Conservation (phyloP, 2,888 invertebrate genomes). For the Polymixis lichenea region DNA sequence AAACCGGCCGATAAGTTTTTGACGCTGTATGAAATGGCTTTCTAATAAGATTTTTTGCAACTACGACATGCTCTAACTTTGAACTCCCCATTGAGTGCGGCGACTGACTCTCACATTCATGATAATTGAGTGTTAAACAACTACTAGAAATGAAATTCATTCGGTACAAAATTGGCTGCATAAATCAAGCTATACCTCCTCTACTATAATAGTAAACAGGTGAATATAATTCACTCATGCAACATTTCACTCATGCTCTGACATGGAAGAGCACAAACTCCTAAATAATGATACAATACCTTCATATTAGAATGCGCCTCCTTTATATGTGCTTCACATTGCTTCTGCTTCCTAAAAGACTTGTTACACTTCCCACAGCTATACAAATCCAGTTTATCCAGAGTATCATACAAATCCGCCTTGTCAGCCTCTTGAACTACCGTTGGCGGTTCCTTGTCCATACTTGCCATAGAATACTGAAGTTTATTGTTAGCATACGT, state of each 20-base stretch:
- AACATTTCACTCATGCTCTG: background rate
- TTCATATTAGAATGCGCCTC: constrained; percentile 85
- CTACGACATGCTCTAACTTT: too few relatives aligned
- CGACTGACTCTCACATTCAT: too few relatives aligned
- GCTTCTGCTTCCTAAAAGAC: constrained; percentile 91
- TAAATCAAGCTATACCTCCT: too few relatives aligned
- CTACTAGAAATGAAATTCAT: too few relatives aligned
- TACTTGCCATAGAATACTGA: constrained; percentile 83
- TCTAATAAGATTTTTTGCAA: too few relatives aligned
- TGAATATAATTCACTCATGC: background rate
- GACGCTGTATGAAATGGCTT: too few relatives aligned
- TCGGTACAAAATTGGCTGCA: too few relatives aligned
- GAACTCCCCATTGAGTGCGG: too few relatives aligned
- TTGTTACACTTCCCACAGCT: constrained; percentile 88
- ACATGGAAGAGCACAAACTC: background rate
- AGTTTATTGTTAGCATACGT: constrained; percentile 80
- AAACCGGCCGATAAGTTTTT: too few relatives aligned
- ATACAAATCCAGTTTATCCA: constrained; percentile 82
- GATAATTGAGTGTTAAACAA: too few relatives aligned
- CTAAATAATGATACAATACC: constrained; percentile 18
- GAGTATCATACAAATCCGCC: constrained; percentile 79
- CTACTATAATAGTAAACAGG: background rate
- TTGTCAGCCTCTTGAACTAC: constrained; percentile 74
- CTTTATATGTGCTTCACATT: constrained; percentile 91
- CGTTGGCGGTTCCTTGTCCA: constrained; percentile 76